phyloP scores from a whole-genome alignment of 2,888 invertebrate species.

The Scaptomyza reducta region DNA sequence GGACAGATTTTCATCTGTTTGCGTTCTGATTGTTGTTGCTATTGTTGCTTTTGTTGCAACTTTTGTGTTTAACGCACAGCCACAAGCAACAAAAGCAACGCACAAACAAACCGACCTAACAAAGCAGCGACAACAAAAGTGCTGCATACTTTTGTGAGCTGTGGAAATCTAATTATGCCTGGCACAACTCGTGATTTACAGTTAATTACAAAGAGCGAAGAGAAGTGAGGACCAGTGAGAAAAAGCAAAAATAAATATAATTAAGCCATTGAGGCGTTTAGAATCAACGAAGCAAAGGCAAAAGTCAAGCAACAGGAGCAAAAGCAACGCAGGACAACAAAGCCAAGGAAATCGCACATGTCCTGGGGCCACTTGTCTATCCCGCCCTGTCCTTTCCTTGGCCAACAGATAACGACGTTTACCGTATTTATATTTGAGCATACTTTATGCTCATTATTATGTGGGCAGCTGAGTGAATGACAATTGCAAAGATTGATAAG shows the following conservation, averaged over 20 bases:
- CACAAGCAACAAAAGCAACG: constrained; percentile 14
- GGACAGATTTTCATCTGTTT: constrained; percentile 51
- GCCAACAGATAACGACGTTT: constrained; percentile 14
- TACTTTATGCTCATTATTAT: constrained; percentile 35
- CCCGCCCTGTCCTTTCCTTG: constrained; percentile 17
- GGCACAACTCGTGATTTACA: constrained; percentile 46
- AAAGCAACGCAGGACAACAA: constrained; percentile 21
- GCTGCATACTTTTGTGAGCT: constrained; percentile 41
- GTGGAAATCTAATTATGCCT: constrained; percentile 52
- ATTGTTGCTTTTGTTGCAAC: constrained; percentile 25
- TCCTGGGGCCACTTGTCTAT: constrained; percentile 30
- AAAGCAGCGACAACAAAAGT: constrained; percentile 23
- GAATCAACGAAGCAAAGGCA: constrained; percentile 23
- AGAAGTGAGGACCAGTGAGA: background rate
- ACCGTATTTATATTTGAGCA: constrained; percentile 39
- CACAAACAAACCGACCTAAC: constrained; percentile 1
- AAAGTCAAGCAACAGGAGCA: constrained; percentile 41
- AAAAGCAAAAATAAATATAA: constrained; percentile 50
- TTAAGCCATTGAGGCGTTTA: constrained; percentile 65
- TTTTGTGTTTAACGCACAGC: constrained; percentile 26
- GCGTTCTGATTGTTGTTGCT: constrained; percentile 14
- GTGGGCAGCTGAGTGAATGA: constrained; percentile 6
- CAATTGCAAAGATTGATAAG: constrained; percentile 19
- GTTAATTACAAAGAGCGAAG: constrained; percentile 48
- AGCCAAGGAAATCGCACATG: constrained; percentile 29